phyloP scores from a whole-genome alignment of 1,140 invertebrate genomes.

The Atta colombica region DNA sequence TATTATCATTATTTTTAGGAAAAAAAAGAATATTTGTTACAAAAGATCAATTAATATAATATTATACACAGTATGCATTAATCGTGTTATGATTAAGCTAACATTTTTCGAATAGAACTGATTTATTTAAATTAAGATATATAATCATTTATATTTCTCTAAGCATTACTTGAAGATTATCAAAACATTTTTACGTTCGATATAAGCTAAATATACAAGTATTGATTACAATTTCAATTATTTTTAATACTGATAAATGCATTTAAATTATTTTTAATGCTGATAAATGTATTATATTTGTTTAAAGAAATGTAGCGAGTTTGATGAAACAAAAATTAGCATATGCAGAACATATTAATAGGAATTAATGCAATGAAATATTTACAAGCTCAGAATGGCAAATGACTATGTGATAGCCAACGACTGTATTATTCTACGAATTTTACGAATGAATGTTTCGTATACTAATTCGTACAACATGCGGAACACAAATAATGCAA shows the following conservation, averaged over 20 bases:
- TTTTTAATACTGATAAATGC: background rate
- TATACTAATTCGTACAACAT: conserved; percentile 16
- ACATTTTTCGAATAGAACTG: background rate
- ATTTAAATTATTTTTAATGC: background rate
- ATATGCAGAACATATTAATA: background rate
- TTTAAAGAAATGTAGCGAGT: background rate
- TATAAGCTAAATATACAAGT: background rate
- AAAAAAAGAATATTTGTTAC: background rate
- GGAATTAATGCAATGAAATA: background rate
- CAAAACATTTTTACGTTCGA: background rate
- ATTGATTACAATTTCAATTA: conserved; percentile 3
- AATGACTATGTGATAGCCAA: background rate
- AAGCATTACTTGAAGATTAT: conserved; percentile 1
- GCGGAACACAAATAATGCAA: background rate
- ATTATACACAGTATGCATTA: background rate
- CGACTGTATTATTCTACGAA: background rate
- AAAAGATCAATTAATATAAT: background rate
- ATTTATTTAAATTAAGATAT: background rate
- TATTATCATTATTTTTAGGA: background rate
- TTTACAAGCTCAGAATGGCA: background rate
- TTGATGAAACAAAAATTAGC: conserved; percentile 15
- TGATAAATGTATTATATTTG: conserved; percentile 7
- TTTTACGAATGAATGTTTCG: conserved; percentile 16
- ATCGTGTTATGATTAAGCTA: background rate
- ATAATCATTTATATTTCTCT: background rate